Conservation (phyloP, 2,888 invertebrate species). For the Nemurella pictetii region DNA sequence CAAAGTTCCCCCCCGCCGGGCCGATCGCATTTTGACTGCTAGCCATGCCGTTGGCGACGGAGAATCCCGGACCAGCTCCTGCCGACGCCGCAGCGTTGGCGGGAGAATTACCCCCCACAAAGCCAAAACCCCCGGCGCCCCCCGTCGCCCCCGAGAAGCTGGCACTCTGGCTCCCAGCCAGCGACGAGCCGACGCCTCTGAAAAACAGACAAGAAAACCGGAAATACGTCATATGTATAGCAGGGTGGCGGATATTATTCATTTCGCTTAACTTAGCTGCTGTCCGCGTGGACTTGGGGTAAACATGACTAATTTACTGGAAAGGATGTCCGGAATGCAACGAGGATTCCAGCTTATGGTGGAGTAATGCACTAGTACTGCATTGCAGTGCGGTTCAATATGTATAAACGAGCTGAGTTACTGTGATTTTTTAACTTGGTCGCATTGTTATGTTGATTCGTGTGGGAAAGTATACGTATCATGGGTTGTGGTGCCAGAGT, state of each 20-base stretch:
- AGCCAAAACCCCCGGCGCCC: background rate
- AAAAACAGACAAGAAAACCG: background rate
- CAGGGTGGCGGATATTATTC: background rate
- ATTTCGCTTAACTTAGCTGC: background rate
- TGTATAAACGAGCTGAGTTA: too few relatives aligned
- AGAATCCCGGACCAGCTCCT: slow-evolving; percentile 17
- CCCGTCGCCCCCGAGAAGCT: background rate
- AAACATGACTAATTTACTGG: background rate
- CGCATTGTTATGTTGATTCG: too few relatives aligned
- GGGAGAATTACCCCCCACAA: too few relatives aligned
- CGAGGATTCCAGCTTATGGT: too few relatives aligned
- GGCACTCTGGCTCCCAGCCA: slow-evolving; percentile 29
- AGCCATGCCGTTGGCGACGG: slow-evolving; percentile 37
- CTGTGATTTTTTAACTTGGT: too few relatives aligned
- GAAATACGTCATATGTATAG: background rate
- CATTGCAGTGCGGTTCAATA: too few relatives aligned
- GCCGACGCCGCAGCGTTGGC: slow-evolving; percentile 28
- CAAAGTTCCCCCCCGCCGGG: background rate
- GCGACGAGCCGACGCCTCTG: background rate
- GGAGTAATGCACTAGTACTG: background rate
- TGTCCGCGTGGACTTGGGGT: background rate
- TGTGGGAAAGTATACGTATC: too few relatives aligned
- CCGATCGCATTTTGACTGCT: background rate
- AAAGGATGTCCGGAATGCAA: background rate
- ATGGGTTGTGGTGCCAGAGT: too few relatives aligned